Evolutionary conservation across 2,113 vertebrate species (phyloP).

Genomic region (Lonchura striata): DNA sequence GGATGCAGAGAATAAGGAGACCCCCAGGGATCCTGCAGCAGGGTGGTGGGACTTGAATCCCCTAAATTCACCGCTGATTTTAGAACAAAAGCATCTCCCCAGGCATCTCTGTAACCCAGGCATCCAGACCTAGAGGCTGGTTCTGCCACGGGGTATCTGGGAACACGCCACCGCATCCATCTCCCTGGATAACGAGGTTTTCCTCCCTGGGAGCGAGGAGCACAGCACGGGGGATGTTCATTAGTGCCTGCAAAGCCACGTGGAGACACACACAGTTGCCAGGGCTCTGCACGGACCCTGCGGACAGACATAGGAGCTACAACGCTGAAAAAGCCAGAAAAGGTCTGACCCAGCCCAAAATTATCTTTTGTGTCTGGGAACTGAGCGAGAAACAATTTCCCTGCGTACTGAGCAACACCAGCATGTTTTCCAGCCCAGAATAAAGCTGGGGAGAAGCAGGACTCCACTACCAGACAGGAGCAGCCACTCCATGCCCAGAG

Average conservation of each 20-base stretch:
- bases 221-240: not conserved
- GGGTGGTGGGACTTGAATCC: not conserved
- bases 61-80: not conserved
- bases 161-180: not conserved
- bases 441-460: not conserved
- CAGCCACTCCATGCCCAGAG: not conserved
- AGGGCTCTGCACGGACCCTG: not conserved
- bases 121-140: not conserved
- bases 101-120: not conserved
- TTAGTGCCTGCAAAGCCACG: not conserved
- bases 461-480: not conserved
- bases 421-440: fast-evolving
- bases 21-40: not conserved
- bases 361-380: not conserved
- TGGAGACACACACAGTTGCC: not conserved
- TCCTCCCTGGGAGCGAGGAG: not conserved
- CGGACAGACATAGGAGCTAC: not conserved
- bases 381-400: not conserved
- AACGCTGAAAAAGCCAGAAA: not conserved
- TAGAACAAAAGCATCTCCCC: not conserved
- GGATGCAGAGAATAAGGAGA: not conserved
- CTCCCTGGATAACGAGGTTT: not conserved
- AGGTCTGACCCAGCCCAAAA: not conserved
- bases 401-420: fast-evolving
- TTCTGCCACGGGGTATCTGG: not conserved